Conservation (phyloP, 2,888 invertebrate species). For the Bellardia bayeri region DNA sequence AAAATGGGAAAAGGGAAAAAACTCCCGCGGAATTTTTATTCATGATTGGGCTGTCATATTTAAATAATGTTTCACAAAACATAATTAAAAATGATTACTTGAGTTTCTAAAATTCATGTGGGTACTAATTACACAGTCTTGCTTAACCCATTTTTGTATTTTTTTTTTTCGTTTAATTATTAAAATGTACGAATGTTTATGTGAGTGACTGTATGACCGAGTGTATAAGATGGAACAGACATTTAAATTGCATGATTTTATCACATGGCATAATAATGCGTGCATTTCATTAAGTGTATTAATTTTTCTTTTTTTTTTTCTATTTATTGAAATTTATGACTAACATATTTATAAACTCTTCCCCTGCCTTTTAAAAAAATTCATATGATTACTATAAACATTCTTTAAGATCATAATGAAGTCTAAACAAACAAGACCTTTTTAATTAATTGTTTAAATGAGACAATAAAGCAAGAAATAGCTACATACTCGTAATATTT, state of each 20-base stretch:
- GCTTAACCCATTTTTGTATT: neutral
- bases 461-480: slow-evolving; percentile 54
- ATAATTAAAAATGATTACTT: no score
- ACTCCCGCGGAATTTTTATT: no score
- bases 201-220: slow-evolving; percentile 4
- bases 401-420: slow-evolving; percentile 25
- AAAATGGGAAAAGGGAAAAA: no score
- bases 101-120: neutral
- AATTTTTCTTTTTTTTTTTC: slow-evolving; percentile 13
- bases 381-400: neutral
- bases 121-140: neutral
- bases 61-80: no score
- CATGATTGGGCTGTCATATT: no score
- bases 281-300: slow-evolving; percentile 53
- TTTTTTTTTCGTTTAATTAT: neutral
- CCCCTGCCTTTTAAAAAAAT: neutral
- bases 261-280: slow-evolving; percentile 56
- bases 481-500: slow-evolving; percentile 29
- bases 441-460: slow-evolving; percentile 63
- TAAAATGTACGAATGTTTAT: neutral
- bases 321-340: slow-evolving; percentile 67
- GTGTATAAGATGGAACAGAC: slow-evolving; percentile 10
- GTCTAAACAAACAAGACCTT: slow-evolving; percentile 53
- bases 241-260: slow-evolving; percentile 60
- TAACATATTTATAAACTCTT: neutral